phyloP scores from a whole-genome alignment of 2,797 vertebrate species.

The Siniperca obscura region DNA sequence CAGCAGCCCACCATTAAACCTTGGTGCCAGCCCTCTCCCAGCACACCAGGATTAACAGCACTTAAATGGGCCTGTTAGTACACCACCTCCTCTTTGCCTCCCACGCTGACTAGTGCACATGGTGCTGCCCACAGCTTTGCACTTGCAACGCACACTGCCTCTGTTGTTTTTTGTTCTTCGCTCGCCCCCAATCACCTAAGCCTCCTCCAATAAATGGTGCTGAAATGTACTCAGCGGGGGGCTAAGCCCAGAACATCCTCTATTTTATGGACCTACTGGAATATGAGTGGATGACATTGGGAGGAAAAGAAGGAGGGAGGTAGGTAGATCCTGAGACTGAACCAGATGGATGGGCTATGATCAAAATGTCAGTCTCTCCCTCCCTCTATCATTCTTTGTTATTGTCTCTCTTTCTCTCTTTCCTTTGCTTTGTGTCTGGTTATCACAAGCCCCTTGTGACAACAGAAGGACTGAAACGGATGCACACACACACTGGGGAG shows the following conservation, averaged over 20 bases:
- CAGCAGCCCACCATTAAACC: slow-evolving; percentile 79
- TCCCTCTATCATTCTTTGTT: slow-evolving; percentile 36
- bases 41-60: slow-evolving; percentile 82
- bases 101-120: slow-evolving; percentile 70
- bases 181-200: slow-evolving; percentile 64
- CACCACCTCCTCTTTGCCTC: slow-evolving; percentile 72
- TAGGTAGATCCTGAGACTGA: slow-evolving; percentile 41
- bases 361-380: slow-evolving; percentile 50
- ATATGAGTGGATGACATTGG: slow-evolving; percentile 65
- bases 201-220: slow-evolving; percentile 75
- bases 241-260: slow-evolving; percentile 78
- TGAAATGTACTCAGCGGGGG: slow-evolving; percentile 74
- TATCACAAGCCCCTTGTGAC: slow-evolving; percentile 50
- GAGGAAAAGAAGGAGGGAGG: slow-evolving; percentile 25
- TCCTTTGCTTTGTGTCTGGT: slow-evolving; percentile 38
- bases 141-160: slow-evolving; percentile 62
- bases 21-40: slow-evolving; percentile 74
- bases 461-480: slow-evolving; percentile 50
- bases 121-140: slow-evolving; percentile 72
- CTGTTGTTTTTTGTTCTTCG: slow-evolving; percentile 69
- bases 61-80: slow-evolving; percentile 81
- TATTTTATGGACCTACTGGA: slow-evolving; percentile 74
- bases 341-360: slow-evolving; percentile 64
- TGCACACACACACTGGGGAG: slow-evolving; percentile 17
- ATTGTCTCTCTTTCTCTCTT: slow-evolving; percentile 18